Evolutionary conservation across 2,888 invertebrate genomes (phyloP), one percentile per base, ranked within the genome.

Genomic region (Creontiades dilutus): DNA sequence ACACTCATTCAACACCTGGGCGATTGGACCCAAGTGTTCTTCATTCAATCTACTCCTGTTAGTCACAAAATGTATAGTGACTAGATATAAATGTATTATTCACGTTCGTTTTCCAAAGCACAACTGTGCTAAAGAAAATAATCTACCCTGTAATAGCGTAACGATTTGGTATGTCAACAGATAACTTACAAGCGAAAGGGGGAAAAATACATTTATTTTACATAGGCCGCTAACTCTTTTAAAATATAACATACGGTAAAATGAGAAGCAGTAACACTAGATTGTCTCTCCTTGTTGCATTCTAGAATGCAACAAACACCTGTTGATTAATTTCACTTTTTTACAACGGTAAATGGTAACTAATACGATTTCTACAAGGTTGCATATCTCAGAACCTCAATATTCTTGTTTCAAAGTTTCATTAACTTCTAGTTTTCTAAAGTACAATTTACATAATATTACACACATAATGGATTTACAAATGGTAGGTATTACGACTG

Each of bases 201-300:
- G 82, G 68, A 68, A 87, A 78, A 82, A 82, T 89, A 82, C 81
- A 89, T 81, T 89, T 82, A 82, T 89, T 89, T 82, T 84, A 89
- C 82, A 89, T 89, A 89, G 89, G 89, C 89, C 89, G 89, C 89
- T 89, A 89, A 89, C 82, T 82, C 81, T 61, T 46, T 82, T 81
- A 68, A 68, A 82, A 82, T 82, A 61, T 52, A 81, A 84, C 57
- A 82, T 82, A 82, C 19, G 82, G 61, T 89, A 81, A 89, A 81
- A 47, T 89, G 57, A 89, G 89, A 89, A 89, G 89, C 81, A 89
- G 82, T 89, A 89, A 89, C 81, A 61, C 89, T 89, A 89, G 89
- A 89, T 89, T 89, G 89, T 89, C 89, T 82, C 89, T 82, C 68
- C 46, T 37, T 68, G 89, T 48, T 68, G 75, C 52, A 68, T 52